phyloP scores from a whole-genome alignment of 2,797 vertebrate species.

The Oreochromis mossambicus region DNA sequence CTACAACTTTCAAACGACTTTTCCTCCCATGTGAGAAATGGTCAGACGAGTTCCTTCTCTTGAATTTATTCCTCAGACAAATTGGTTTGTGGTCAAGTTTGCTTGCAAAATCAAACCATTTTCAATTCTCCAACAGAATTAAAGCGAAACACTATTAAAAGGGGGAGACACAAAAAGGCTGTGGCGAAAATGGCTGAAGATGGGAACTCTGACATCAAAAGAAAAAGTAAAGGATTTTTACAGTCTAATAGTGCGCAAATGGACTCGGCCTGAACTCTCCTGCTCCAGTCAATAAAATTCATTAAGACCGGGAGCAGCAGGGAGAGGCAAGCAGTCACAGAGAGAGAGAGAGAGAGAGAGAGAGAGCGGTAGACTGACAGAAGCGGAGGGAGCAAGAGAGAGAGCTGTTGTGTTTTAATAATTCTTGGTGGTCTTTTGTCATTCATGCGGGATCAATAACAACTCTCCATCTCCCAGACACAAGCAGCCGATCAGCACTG shows the following conservation, averaged over 20 bases:
- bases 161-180: conserved; percentile 14
- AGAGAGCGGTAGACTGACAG: background rate
- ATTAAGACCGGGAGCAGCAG: conserved; percentile 54
- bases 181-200: background rate
- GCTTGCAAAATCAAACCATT: conserved; percentile 18
- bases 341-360: background rate
- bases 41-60: background rate
- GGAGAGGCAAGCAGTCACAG: conserved; percentile 10
- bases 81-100: conserved; percentile 26
- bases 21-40: conserved; percentile 8
- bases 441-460: conserved; percentile 64
- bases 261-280: conserved; percentile 65
- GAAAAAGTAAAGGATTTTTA: conserved; percentile 50
- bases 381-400: background rate
- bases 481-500: conserved; percentile 66
- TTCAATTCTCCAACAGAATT: conserved; percentile 3
- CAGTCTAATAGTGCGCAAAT: conserved; percentile 61
- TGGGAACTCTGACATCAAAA: conserved; percentile 35
- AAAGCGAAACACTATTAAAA: background rate
- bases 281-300: conserved; percentile 71
- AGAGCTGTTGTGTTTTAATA: conserved; percentile 72
- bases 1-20: conserved; percentile 13
- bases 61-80: conserved; percentile 28
- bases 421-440: conserved; percentile 72
- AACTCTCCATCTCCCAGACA: conserved; percentile 54